These are phyloP conservation scores for Psephotus haematonotus DNA, from an alignment of 2,113 vertebrate genomes.

Conservation along the genomic window DNA sequence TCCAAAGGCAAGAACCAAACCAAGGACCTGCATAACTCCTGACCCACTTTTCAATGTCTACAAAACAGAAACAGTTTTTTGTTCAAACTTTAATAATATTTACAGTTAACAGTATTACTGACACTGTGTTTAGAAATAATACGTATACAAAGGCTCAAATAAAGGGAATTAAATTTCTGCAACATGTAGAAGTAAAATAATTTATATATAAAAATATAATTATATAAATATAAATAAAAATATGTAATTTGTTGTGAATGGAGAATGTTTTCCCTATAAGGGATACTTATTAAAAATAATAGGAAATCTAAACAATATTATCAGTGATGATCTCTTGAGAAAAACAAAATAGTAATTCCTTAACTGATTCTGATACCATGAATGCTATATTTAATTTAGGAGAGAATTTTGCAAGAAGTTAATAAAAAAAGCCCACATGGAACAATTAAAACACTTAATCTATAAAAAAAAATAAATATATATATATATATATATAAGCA, in stretches of 20 bases:
- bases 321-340: neutral
- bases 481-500: too few relatives aligned
- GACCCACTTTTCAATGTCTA: constrained; percentile 84
- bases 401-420: neutral
- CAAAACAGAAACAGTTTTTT: neutral
- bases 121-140: neutral
- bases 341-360: neutral
- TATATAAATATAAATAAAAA: neutral
- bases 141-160: neutral
- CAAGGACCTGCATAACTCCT: constrained; percentile 85
- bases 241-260: neutral
- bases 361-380: neutral
- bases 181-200: fast-evolving
- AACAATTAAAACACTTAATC: neutral
- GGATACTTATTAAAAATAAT: neutral
- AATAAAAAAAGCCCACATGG: neutral
- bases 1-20: constrained; percentile 94
- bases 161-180: neutral
- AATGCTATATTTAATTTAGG: neutral
- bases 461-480: neutral
- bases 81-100: neutral
- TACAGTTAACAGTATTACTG: neutral
- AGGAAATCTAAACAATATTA: neutral
- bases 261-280: neutral
- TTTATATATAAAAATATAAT: neutral